Evolutionary conservation across 2,888 invertebrate species (phyloP).

Genomic region (Coleophora deauratella): DNA sequence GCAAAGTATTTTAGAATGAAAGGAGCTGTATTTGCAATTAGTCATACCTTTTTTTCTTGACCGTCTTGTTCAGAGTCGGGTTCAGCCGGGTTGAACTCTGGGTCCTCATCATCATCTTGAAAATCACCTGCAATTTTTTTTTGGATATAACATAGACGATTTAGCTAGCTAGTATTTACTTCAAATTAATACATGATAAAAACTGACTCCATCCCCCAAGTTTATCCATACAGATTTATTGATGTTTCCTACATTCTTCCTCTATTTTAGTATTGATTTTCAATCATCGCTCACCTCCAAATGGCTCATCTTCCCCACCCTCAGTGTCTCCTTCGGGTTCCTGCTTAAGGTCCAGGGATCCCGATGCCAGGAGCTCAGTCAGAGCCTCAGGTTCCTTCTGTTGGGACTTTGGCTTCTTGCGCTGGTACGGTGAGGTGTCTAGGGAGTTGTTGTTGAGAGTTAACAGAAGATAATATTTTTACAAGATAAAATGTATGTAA

Average conservation of each 20-base stretch:
- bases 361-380: slow-evolving; percentile 34
- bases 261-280: background rate
- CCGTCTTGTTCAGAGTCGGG: slow-evolving; percentile 16
- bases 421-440: slow-evolving; percentile 60
- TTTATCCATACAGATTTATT: too few relatives aligned
- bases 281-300: slow-evolving; percentile 17
- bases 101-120: slow-evolving; percentile 44
- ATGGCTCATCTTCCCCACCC: slow-evolving; percentile 18
- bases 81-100: slow-evolving; percentile 43
- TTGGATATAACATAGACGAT: slow-evolving; percentile 7
- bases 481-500: too few relatives aligned
- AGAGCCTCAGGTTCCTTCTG: slow-evolving; percentile 40
- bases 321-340: slow-evolving; percentile 15
- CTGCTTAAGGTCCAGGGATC: slow-evolving; percentile 33
- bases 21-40: too few relatives aligned
- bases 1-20: too few relatives aligned
- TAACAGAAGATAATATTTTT: too few relatives aligned
- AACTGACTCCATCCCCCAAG: too few relatives aligned
- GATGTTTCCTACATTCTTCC: too few relatives aligned
- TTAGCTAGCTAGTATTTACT: slow-evolving; percentile 5
- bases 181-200: too few relatives aligned
- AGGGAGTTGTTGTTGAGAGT: slow-evolving; percentile 6
- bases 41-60: slow-evolving; percentile 2
- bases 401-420: slow-evolving; percentile 44
- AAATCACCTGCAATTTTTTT: slow-evolving; percentile 20